Base-by-base conservation (phyloP, 2,888 invertebrate species). In the Calameuta idolon region DNA sequence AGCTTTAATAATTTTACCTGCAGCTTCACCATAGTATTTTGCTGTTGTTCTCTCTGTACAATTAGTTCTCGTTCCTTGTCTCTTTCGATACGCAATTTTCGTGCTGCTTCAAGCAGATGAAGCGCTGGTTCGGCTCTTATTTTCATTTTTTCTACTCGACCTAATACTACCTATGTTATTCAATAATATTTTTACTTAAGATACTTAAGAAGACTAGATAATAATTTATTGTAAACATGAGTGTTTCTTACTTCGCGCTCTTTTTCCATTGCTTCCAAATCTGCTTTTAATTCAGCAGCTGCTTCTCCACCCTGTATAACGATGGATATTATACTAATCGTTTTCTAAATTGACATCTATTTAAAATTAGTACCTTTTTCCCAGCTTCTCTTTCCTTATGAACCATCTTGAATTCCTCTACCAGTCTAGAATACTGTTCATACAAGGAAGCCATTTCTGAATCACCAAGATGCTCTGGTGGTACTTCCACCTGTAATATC, bases 201-300 rank as follows among this genome's bases (percentile, higher is more conserved):
- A 55, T 23, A 55, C 55, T 55, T 9, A 2, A 55, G 9, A 55
- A 55, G 23, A 23, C 9, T 23, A 23, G 9, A 55, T 40, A 5
- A 23, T 3, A 23, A 55, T 55, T 55, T 69, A 40, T 40, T 76
- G 1, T n/a, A 31, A 69, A 55, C 9, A 55, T 9, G 55, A 23
- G 9, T 23, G 30, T 33, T 80, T 80, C 76, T 75, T 81, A 88
- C 89, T 81, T 93, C 86, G 93, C 93, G 82, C 88, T 98, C 98
- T 77, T 96, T 95, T 82, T 97, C 96, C 96, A 97, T 97, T 81
- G 96, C 95, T 85, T 95, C 94, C 76, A 97, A 95, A 89, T 98
- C 98, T 83, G 95, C 95, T 84, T 96, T 95, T 79, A 98, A 94
- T 92, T 98, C 98, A 3, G 94, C 93, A 0, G 94, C 93, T n/a